Evolutionary conservation across 2,797 vertebrate species (phyloP).

Genomic region (Schizopygopsis malacanthus): DNA sequence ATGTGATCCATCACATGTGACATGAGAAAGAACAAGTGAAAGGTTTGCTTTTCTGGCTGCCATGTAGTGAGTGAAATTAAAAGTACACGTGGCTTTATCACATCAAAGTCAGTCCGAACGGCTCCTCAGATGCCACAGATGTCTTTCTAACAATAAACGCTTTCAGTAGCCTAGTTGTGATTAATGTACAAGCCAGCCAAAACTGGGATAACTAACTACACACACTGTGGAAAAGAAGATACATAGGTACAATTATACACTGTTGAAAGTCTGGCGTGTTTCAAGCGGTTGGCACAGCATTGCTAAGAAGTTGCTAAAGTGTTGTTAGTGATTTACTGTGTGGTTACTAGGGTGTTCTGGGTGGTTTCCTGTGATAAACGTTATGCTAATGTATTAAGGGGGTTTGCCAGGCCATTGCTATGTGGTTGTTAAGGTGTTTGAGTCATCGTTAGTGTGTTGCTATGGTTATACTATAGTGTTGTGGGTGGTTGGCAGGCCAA

Average conservation of each 20-base stretch:
- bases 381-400: not conserved
- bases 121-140: slow-evolving; percentile 46
- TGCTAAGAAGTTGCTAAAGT: not conserved
- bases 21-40: slow-evolving; percentile 27
- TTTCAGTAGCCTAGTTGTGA: not conserved
- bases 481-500: not conserved
- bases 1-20: slow-evolving; percentile 48
- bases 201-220: not conserved
- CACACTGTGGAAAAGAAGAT: not conserved
- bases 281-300: not conserved
- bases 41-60: slow-evolving; percentile 37
- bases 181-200: slow-evolving; percentile 1
- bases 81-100: slow-evolving; percentile 56
- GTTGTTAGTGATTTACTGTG: not conserved
- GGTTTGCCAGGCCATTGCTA: not conserved
- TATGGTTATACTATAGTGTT: too few relatives aligned
- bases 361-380: not conserved
- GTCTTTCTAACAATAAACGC: slow-evolving; percentile 7
- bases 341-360: not conserved
- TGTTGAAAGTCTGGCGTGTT: not conserved
- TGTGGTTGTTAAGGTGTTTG: not conserved
- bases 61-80: slow-evolving; percentile 55
- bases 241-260: not conserved
- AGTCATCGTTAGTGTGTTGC: not conserved
- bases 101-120: slow-evolving; percentile 54